Evolutionary conservation across 2,113 vertebrate genomes (phyloP).

Genomic region (Pogonocichla stellata): DNA sequence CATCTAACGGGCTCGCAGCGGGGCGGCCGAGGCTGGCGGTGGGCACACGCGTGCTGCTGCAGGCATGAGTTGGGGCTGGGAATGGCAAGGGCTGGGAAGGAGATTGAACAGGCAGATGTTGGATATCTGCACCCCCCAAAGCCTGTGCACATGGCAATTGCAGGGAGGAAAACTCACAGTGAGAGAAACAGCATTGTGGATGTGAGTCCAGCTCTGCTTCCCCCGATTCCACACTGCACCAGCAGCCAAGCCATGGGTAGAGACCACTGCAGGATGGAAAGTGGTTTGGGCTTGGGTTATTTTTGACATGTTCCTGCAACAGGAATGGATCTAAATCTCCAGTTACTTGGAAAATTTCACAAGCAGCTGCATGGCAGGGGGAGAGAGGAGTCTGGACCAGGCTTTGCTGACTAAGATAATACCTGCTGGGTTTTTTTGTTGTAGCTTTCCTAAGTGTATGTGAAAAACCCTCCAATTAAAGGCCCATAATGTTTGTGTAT

Average conservation of each 20-base stretch:
- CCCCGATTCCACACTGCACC: not conserved
- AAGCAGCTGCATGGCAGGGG: not conserved
- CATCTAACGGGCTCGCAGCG: not conserved
- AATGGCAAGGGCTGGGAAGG: not conserved
- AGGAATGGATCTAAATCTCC: not conserved
- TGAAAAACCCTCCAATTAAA: not conserved
- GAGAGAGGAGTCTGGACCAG: not conserved
- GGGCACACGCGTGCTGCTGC: not conserved
- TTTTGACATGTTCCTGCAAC: not conserved
- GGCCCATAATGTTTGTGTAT: not conserved
- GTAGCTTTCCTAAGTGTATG: not conserved
- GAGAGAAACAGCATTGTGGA: fast-evolving
- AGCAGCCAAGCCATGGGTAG: not conserved
- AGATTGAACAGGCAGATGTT: not conserved
- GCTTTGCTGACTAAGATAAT: not conserved
- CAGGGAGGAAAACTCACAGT: not conserved
- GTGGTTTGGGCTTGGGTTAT: not conserved
- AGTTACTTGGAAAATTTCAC: not conserved
- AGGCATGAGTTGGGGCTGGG: not conserved
- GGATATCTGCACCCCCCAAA: not conserved
- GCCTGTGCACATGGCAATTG: fast-evolving
- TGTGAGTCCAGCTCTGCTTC: not conserved
- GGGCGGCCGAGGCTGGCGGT: fast-evolving
- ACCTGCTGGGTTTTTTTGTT: not conserved
- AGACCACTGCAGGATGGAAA: not conserved